These are phyloP conservation scores for Autographa gamma DNA, from an alignment of 2,888 invertebrate genomes.

Conservation along the genomic window DNA sequence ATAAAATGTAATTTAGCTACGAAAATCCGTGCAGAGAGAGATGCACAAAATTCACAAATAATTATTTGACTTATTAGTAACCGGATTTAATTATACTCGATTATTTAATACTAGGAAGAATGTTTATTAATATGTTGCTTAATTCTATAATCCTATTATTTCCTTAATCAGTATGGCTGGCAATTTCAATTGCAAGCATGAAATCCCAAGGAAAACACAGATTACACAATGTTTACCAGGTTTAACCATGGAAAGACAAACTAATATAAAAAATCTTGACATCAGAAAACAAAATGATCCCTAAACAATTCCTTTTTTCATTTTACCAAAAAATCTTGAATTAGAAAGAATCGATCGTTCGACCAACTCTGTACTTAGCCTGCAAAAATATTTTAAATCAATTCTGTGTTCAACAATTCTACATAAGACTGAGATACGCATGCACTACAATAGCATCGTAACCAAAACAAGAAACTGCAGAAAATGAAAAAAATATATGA, in stretches of 20 bases:
- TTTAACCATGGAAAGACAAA: not conserved
- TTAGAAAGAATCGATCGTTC: no score
- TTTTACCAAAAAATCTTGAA: no score
- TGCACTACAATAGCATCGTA: not conserved
- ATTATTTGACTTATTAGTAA: not conserved
- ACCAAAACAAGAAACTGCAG: not conserved
- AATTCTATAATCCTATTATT: not conserved
- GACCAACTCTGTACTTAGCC: no score
- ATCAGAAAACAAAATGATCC: no score
- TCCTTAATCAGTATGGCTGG: not conserved
- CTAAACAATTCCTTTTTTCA: no score
- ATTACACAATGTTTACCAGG: not conserved
- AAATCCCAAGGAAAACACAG: not conserved
- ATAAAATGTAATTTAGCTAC: not conserved
- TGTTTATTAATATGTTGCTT: no score
- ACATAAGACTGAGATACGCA: no score
- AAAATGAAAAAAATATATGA: not conserved
- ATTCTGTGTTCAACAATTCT: not conserved
- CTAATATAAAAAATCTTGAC: not conserved
- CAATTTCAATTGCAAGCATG: not conserved
- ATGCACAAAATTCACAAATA: not conserved
- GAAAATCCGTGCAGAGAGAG: no score
- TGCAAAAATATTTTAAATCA: not conserved
- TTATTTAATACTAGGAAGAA: no score
- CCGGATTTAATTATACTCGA: no score